These are phyloP conservation scores for Ditula angustiorana DNA, from an alignment of 2,888 invertebrate species.

Conservation along the genomic window DNA sequence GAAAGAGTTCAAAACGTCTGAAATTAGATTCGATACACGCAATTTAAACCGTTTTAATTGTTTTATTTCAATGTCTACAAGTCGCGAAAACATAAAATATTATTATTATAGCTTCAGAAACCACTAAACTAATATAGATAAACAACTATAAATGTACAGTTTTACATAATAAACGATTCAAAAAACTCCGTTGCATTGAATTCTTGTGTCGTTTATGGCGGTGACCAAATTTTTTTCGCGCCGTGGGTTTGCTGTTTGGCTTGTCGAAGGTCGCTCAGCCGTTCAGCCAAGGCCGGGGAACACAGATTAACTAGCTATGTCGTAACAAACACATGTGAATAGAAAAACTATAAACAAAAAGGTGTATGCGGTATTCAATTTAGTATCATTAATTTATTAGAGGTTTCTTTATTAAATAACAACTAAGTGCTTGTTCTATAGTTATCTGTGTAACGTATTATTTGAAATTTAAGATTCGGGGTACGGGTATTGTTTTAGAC, in stretches of 20 bases:
- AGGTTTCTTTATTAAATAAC: neutral
- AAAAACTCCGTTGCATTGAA: neutral
- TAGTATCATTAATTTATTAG: neutral
- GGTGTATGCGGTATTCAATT: neutral
- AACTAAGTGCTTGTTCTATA: neutral
- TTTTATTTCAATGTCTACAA: too few species aligned
- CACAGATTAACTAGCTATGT: conserved; percentile 13
- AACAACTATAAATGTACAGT: neutral
- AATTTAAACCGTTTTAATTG: too few species aligned
- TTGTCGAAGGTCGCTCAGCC: conserved; percentile 8
- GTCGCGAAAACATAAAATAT: too few species aligned
- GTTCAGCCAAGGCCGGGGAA: conserved; percentile 18
- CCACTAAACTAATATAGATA: too few species aligned
- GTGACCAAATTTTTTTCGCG: conserved; percentile 22
- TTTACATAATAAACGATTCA: neutral
- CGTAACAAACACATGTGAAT: conserved; percentile 7
- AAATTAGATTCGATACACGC: too few species aligned
- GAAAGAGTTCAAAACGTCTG: too few species aligned
- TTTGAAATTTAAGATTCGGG: neutral
- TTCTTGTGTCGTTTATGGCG: conserved; percentile 1
- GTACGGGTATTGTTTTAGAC: too few species aligned
- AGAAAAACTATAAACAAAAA: conserved; percentile 16
- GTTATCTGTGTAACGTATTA: neutral
- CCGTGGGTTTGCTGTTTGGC: conserved; percentile 13
- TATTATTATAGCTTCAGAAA: neutral